These are phyloP conservation scores for Caenorhabditis zanzibari DNA, from an alignment of 2,888 invertebrate genomes.

Conservation along the genomic window DNA sequence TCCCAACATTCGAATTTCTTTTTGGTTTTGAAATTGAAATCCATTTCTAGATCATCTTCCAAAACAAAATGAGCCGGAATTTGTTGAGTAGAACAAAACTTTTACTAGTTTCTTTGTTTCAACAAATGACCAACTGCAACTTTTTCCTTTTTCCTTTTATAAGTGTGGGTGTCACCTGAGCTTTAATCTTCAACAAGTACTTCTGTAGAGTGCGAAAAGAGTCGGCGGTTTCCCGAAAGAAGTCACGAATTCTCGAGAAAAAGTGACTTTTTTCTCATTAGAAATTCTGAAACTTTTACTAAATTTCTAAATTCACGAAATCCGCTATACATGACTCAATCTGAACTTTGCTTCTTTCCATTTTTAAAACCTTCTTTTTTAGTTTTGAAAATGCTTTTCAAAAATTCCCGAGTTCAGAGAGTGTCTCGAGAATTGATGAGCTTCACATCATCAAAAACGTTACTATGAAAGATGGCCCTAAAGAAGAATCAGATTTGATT, in stretches of 20 bases:
- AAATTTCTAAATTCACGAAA: neutral
- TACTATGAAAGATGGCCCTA: neutral
- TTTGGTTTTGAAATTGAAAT: no score
- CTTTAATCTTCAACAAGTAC: slow-evolving; percentile 8
- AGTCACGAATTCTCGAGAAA: slow-evolving; percentile 18
- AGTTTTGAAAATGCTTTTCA: neutral
- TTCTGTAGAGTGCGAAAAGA: neutral
- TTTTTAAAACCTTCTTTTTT: neutral
- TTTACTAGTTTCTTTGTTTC: no score
- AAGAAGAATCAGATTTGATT: neutral
- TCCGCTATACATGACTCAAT: slow-evolving; percentile 17
- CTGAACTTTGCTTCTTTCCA: slow-evolving; percentile 33
- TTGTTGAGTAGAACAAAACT: no score
- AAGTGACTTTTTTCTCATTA: slow-evolving; percentile 25
- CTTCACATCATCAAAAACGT: neutral
- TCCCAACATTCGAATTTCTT: no score
- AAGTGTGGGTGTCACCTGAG: slow-evolving; percentile 6
- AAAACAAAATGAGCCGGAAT: no score
- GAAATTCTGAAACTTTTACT: slow-evolving; percentile 19
- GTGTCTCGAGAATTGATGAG: neutral
- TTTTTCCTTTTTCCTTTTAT: neutral
- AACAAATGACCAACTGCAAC: neutral
- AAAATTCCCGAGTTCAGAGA: neutral
- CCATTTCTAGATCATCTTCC: no score
- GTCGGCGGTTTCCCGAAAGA: neutral